phyloP scores from a whole-genome alignment of 2,888 invertebrate genomes.

The Nysson spinosus region DNA sequence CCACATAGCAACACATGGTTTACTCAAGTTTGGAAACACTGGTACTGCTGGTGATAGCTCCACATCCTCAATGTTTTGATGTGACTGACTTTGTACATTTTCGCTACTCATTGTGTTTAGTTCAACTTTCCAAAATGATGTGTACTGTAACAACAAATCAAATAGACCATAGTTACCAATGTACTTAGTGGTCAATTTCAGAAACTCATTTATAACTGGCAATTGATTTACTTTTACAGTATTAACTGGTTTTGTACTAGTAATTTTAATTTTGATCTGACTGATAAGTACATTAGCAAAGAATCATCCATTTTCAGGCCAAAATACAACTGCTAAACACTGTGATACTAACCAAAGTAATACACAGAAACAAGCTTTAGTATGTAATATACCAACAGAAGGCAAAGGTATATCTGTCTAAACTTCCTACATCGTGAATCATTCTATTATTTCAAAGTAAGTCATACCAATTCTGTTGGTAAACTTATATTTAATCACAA shows the following conservation, averaged over 20 bases:
- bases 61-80: slow-evolving; percentile 70
- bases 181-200: too few relatives aligned
- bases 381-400: slow-evolving; percentile 26
- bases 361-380: slow-evolving; percentile 27
- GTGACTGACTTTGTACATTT: slow-evolving; percentile 58
- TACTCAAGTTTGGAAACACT: slow-evolving; percentile 67
- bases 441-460: slow-evolving; percentile 7
- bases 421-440: slow-evolving; percentile 25
- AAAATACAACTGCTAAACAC: slow-evolving; percentile 1
- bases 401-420: slow-evolving; percentile 30
- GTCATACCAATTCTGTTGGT: slow-evolving; percentile 12
- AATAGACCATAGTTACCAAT: slow-evolving; percentile 11
- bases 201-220: neutral
- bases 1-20: slow-evolving; percentile 79
- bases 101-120: slow-evolving; percentile 68
- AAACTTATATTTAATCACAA: slow-evolving; percentile 5
- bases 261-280: too few relatives aligned
- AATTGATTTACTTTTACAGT: neutral
- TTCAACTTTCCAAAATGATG: slow-evolving; percentile 40
- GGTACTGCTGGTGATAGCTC: slow-evolving; percentile 72
- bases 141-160: slow-evolving; percentile 43
- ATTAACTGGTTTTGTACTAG: too few relatives aligned
- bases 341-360: slow-evolving; percentile 44
- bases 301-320: too few relatives aligned
- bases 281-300: too few relatives aligned